Evolutionary conservation across 2,888 invertebrate genomes (phyloP).

Genomic region (Adelognathus sp.): DNA sequence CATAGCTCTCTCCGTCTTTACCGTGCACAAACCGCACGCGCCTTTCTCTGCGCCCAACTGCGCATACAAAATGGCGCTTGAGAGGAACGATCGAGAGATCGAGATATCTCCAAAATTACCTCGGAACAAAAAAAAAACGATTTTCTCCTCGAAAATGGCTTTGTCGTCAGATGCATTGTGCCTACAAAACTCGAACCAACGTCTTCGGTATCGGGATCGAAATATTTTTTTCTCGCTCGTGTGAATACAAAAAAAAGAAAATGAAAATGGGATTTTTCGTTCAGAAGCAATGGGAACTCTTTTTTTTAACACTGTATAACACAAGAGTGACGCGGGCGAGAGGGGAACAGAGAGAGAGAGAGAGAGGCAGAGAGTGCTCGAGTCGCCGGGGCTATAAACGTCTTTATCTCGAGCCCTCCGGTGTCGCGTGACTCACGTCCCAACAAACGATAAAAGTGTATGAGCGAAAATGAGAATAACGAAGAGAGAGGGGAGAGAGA

Average conservation of each 20-base stretch:
- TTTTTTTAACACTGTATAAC: conserved; percentile 3
- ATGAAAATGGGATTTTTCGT: neutral
- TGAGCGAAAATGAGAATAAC: conserved; percentile 16
- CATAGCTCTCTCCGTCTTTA: too few relatives aligned
- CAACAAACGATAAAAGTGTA: conserved; percentile 29
- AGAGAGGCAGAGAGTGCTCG: neutral
- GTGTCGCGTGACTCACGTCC: conserved; percentile 42
- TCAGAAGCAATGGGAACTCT: neutral
- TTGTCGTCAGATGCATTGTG: neutral
- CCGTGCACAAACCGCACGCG: neutral
- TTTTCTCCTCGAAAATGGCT: neutral
- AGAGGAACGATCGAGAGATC: conserved; percentile 15
- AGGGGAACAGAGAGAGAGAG: neutral
- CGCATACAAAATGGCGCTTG: conserved; percentile 53
- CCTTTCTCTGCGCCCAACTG: conserved; percentile 35
- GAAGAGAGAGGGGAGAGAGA: neutral
- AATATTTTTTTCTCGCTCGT: conserved; percentile 13
- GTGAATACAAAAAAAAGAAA: neutral
- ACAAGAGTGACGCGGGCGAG: conserved; percentile 32
- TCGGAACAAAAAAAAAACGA: neutral
- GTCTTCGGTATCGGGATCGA: neutral
- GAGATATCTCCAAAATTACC: neutral
- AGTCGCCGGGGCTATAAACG: conserved; percentile 20
- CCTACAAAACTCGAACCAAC: neutral
- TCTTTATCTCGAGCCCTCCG: conserved; percentile 20